These are phyloP conservation scores for Kradibia gibbosae DNA, from an alignment of 1,140 invertebrate genomes.

Conservation along the genomic window DNA sequence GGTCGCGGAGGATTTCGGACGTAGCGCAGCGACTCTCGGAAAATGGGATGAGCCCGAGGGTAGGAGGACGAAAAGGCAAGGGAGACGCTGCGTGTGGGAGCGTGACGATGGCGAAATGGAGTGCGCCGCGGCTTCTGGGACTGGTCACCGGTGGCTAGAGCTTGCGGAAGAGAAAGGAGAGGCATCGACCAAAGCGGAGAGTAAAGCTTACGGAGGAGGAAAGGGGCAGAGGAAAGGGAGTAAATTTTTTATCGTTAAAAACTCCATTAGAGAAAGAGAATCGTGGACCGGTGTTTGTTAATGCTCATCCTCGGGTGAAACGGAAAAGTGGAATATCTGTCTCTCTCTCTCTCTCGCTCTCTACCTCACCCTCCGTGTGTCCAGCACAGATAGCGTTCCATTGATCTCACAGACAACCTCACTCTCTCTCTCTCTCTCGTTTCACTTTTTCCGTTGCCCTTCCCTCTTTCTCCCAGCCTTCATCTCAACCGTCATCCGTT, in stretches of 20 bases:
- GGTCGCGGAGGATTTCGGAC: slow-evolving; percentile 36
- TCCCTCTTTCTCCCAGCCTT: slow-evolving; percentile 54
- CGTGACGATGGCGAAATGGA: too few species aligned
- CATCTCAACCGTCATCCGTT: slow-evolving; percentile 53
- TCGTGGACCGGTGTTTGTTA: slow-evolving; percentile 68
- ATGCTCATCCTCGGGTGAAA: slow-evolving; percentile 67
- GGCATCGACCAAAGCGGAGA: not conserved
- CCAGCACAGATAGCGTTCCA: slow-evolving; percentile 65
- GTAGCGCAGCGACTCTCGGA: slow-evolving; percentile 23
- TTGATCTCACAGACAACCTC: slow-evolving; percentile 66
- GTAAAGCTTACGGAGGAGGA: slow-evolving; percentile 38
- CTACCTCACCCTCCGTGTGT: slow-evolving; percentile 50
- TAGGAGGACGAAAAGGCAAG: slow-evolving; percentile 1
- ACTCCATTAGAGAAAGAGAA: slow-evolving; percentile 71
- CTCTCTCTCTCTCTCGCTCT: slow-evolving; percentile 26
- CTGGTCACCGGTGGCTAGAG: not conserved
- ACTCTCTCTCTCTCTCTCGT: slow-evolving; percentile 48
- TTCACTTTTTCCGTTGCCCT: slow-evolving; percentile 16
- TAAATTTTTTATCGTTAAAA: slow-evolving; percentile 73
- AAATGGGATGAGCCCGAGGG: slow-evolving; percentile 36
- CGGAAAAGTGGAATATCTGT: slow-evolving; percentile 51
- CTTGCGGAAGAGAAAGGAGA: not conserved
- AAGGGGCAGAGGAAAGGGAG: slow-evolving; percentile 56
- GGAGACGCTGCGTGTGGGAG: not conserved
- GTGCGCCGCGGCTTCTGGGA: too few species aligned